Conservation (phyloP, 2,113 vertebrate species). For the Pseudorhombus dupliciocellatus region DNA sequence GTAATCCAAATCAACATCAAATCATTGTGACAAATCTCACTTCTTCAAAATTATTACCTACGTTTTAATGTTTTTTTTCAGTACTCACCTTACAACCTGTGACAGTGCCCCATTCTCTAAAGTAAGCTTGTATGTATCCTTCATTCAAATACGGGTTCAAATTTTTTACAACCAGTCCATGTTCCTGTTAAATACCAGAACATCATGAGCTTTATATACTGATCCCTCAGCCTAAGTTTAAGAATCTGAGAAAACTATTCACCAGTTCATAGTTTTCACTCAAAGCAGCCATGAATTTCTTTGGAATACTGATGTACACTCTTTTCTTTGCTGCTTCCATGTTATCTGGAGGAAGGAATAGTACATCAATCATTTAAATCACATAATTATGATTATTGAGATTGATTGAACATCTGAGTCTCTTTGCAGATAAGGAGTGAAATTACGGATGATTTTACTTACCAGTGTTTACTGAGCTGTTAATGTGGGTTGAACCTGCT, state of each 20-base stretch:
- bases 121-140: conserved; percentile 55
- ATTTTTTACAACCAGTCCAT: conserved; percentile 59
- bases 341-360: conserved; percentile 15
- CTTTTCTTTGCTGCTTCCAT: conserved; percentile 5
- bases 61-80: too few relatives aligned
- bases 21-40: not conserved
- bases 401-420: not conserved
- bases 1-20: conserved; percentile 1
- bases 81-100: conserved; percentile 58
- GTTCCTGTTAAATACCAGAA: conserved; percentile 50
- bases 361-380: not conserved
- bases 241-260: not conserved
- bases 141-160: conserved; percentile 61
- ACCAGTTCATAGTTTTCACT: conserved; percentile 54
- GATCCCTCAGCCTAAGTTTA: not conserved
- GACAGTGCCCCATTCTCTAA: conserved; percentile 59
- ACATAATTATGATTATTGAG: too few relatives aligned
- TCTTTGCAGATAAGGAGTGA: not conserved
- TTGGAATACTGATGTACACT: conserved; percentile 52
- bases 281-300: conserved; percentile 23
- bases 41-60: not conserved
- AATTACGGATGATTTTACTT: conserved; percentile 8
- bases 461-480: conserved; percentile 10
- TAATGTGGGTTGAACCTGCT: not conserved
- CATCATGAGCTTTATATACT: not conserved